phyloP scores from a whole-genome alignment of 2,113 vertebrate species.

The Ictidomys tridecemlineatus region DNA sequence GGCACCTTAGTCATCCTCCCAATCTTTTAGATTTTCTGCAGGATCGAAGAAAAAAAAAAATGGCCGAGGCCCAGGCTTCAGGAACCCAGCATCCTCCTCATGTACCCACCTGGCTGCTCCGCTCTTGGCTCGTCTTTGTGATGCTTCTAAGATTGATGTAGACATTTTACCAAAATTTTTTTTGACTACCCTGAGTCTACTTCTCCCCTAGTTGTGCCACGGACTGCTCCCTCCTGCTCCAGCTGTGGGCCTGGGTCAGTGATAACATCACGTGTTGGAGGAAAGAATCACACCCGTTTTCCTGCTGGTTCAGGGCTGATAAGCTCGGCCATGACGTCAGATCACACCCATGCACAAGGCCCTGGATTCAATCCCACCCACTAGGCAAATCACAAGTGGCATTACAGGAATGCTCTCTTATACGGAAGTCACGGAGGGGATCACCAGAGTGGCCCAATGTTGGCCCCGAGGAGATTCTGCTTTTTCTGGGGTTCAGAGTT shows the following conservation, averaged over 20 bases:
- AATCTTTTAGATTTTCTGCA: background rate
- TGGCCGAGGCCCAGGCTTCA: background rate
- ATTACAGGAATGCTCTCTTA: too few relatives aligned
- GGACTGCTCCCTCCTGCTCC: too few relatives aligned
- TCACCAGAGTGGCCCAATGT: accelerated
- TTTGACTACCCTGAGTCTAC: background rate
- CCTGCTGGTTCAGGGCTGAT: background rate
- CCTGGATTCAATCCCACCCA: too few relatives aligned
- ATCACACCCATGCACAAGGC: background rate
- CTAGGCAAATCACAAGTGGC: too few relatives aligned
- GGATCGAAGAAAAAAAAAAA: too few relatives aligned
- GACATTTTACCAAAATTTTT: background rate
- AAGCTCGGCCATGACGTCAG: accelerated
- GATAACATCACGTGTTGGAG: background rate
- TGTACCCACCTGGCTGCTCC: background rate
- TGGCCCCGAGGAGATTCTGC: background rate
- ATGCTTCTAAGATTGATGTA: background rate
- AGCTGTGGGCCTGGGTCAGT: background rate
- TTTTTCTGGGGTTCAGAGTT: too few relatives aligned
- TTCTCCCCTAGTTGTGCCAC: background rate
- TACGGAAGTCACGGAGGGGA: too few relatives aligned
- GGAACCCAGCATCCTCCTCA: too few relatives aligned
- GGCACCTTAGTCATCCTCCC: background rate
- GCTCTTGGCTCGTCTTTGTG: background rate
- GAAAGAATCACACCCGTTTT: background rate